Base-by-base conservation (phyloP, 1,140 invertebrate species). In the Hyles euphorbiae region DNA sequence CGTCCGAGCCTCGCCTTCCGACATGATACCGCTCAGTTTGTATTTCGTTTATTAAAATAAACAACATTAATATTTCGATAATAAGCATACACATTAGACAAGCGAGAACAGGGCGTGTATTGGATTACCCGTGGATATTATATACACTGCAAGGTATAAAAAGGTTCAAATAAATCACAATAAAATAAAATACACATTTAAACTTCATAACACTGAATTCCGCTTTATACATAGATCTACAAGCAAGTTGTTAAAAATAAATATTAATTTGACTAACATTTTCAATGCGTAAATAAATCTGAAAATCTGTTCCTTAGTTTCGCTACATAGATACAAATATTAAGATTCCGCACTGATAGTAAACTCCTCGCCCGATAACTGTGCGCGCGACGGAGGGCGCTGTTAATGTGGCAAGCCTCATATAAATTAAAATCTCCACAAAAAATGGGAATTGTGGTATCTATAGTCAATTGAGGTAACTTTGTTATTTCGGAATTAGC, bases 111-210 rank as follows among this genome's bases (percentile, higher is more conserved):
- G 8, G 36, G 36, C 22, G 22, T 22, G 22, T 40, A 40, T 2
- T 40, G 36, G 1, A 40, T 40, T 40, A 40, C 36, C 4, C 8
- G 8, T 5, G 8, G 5, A 40, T 5, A 40, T 40, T 44, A 54
- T 22, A 54, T 43, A 54, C 36, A 45, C 10, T 54, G 40, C 53
- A 54, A 54, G 53, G 53, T 44, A 54, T 22, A 54, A 11, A 55
- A 40, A 9, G 22, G 34, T 11, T 50, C 9, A 54, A 54, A 54
- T 58, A 50, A 64, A 60, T 64, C 40, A 60, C 22, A 65, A 67
- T 40, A 50, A 58, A 60, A 45, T 49, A 60, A 55, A 61, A 55
- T 53, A 57, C 51, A 52, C 50, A 47, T 47, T n/a, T 47, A 34
- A 52, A 52, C 53, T 54, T 44, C 8, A n/a, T n/a, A 48, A 48